Conservation (phyloP, 1,140 invertebrate genomes). For the Sinella curviseta region DNA sequence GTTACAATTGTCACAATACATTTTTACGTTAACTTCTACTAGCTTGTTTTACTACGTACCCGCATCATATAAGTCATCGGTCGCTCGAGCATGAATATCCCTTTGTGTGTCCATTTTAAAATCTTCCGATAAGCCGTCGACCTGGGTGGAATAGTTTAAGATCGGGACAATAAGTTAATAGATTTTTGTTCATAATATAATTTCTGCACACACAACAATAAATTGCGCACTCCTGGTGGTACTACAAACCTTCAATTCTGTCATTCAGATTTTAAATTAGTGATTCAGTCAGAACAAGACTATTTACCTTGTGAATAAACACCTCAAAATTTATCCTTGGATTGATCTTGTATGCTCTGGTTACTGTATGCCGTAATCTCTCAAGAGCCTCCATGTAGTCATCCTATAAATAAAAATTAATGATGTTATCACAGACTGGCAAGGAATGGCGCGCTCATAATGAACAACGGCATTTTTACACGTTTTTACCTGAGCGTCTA, state of each 20-base stretch:
- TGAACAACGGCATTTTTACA: not conserved
- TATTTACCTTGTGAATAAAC: conserved; percentile 91
- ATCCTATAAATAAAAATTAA: conserved; percentile 68
- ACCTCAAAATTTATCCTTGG: conserved; percentile 97
- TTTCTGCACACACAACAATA: not conserved
- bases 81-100: conserved; percentile 95
- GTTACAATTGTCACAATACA: not conserved
- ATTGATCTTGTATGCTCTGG: conserved; percentile 94
- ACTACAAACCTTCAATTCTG: too few species aligned
- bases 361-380: conserved; percentile 87
- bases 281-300: too few species aligned
- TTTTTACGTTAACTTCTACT: not conserved
- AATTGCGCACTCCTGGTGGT: not conserved
- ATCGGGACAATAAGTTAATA: not conserved
- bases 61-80: conserved; percentile 88
- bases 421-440: too few species aligned
- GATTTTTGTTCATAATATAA: too few species aligned
- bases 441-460: too few species aligned
- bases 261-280: too few species aligned
- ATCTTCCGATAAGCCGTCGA: conserved; percentile 97
- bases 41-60: conserved; percentile 59
- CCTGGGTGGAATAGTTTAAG: conserved; percentile 63
- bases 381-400: conserved; percentile 94
- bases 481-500: conserved; percentile 87
- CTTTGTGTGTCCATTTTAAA: conserved; percentile 98